Base-by-base conservation (phyloP, 53 echinoderm and acorn worm genomes). In the Actinopyga echinites region DNA sequence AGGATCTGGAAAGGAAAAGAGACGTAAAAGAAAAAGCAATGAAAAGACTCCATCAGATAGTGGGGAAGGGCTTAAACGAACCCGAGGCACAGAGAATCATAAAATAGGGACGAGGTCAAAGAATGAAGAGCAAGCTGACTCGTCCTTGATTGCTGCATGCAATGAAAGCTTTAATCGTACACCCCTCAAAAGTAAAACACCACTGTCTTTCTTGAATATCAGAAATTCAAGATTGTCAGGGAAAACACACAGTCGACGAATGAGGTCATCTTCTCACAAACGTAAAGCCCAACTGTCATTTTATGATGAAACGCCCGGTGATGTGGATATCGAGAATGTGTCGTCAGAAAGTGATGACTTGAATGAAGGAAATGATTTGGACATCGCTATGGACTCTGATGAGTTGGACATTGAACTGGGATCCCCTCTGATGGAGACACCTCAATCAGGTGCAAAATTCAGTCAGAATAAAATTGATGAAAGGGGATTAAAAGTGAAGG, bases 381-480 rank as follows among this genome's bases (percentile, higher is more conserved):
- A 80, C 20, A 22, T 80, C 30, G 81, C 81, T 11, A 59, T 80
- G 81, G 81, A 80, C 43, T 80, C 81, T 36, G 81, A 80, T 10
- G 61, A 38, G 57, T 23, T 80, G 40, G 63, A 44, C 25, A 37
- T 80, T 7, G 60, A 36, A 36, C 21, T 77, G 57, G 71, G 26
- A 8, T 44, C 71, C 15, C 28, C 45, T 13, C 71, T 42, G 25
- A 25, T 42, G 6, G 71, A 71, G 20, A 44, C 40, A 42, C 40
- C 8, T 6, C 44, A 40, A 13, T 2, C 40, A 10, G 8, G 23
- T 0, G 42, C 0, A 20, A 20, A n/a, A 43, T 33, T 32, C n/a
- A 57, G 32, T 55, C 74, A 28, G 42, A 42, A 28, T 22, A 21
- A 44, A 43, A 2, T 3, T 8, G 20, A 78, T 32, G 33, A 30